Conservation (phyloP, 2,888 invertebrate species). For the Eudasyphora cyanicolor region DNA sequence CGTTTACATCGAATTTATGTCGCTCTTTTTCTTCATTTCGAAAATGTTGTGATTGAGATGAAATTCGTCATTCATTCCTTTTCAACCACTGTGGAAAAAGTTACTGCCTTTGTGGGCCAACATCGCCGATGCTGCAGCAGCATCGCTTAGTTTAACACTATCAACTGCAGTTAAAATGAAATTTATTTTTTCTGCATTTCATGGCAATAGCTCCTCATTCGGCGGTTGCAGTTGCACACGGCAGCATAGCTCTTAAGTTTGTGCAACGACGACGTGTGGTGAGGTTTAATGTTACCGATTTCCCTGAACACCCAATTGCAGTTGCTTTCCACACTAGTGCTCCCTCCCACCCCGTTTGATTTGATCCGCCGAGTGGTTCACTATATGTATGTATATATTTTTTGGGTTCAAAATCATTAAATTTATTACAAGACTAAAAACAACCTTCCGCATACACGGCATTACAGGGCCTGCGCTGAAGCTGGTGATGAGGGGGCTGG, state of each 20-base stretch:
- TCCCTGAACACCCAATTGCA: not conserved
- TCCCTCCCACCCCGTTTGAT: not conserved
- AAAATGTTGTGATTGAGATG: too few relatives aligned
- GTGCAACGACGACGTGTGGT: conserved; percentile 21
- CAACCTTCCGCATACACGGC: not conserved
- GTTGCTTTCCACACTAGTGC: not conserved
- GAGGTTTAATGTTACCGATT: not conserved
- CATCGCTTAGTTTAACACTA: conserved; percentile 43
- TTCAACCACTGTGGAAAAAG: not conserved
- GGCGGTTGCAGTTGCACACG: not conserved
- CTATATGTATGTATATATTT: too few relatives aligned
- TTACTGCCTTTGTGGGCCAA: not conserved
- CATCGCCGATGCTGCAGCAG: too few relatives aligned
- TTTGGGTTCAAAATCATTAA: conserved; percentile 50
- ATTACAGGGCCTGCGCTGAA: not conserved
- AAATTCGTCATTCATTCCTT: too few relatives aligned
- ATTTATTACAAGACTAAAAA: conserved; percentile 42
- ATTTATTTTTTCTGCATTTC: conserved; percentile 5
- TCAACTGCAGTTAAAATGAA: conserved; percentile 45
- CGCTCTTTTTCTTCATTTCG: too few relatives aligned
- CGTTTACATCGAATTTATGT: too few relatives aligned
- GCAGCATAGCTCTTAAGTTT: not conserved
- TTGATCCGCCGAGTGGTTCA: not conserved
- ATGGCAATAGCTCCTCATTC: not conserved
- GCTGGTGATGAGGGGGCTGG: not conserved